phyloP scores from a whole-genome alignment of 2,113 vertebrate genomes.

The Elaphurus davidianus region DNA sequence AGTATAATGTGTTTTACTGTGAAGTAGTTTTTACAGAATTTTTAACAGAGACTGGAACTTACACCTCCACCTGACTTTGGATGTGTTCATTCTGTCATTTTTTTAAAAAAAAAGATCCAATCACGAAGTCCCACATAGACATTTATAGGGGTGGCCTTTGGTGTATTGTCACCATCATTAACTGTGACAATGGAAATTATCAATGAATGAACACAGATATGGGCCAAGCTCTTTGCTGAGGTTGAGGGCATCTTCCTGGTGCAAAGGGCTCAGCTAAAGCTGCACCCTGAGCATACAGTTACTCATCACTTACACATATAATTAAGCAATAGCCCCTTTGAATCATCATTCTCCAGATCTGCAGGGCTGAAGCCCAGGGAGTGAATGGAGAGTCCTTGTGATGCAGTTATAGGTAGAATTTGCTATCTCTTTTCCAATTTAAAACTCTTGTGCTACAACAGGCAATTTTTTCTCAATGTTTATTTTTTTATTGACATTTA shows the following conservation, averaged over 20 bases:
- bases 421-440: slow-evolving; percentile 26
- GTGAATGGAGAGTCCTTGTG: not conserved
- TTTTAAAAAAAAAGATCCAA: not conserved
- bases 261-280: not conserved
- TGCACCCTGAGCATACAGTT: not conserved
- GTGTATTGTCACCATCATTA: not conserved
- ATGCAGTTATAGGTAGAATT: slow-evolving; percentile 6
- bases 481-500: not conserved
- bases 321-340: not conserved
- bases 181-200: not conserved
- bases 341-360: not conserved
- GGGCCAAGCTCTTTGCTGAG: not conserved
- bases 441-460: slow-evolving; percentile 19
- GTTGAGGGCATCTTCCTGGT: not conserved
- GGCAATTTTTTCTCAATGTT: not conserved
- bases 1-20: not conserved
- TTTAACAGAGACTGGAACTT: not conserved
- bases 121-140: not conserved
- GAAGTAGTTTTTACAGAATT: not conserved
- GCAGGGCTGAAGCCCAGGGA: not conserved
- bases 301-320: not conserved
- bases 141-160: not conserved
- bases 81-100: not conserved
- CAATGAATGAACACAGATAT: not conserved
- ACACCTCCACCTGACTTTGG: not conserved